phyloP scores from a whole-genome alignment of 2,888 invertebrate species.

The Mycalesis mineus region DNA sequence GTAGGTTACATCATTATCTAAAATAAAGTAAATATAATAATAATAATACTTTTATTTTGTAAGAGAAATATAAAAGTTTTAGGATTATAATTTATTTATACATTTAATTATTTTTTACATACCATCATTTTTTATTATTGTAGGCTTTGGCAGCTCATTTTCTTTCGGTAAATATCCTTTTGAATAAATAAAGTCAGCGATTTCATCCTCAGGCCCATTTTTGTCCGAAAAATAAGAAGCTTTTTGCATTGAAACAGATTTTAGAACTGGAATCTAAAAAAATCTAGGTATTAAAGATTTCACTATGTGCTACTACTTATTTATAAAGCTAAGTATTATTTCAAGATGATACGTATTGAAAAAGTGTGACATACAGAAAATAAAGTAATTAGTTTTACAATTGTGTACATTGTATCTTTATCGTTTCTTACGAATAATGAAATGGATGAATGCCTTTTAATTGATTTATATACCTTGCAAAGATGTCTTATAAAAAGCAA shows the following conservation, averaged over 20 bases:
- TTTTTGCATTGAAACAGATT: constrained; percentile 39
- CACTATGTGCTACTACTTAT: too few relatives aligned
- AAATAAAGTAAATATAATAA: constrained; percentile 25
- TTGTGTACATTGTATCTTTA: constrained; percentile 5
- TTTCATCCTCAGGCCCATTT: constrained; percentile 43
- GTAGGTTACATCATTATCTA: constrained; percentile 56
- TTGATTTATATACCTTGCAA: constrained; percentile 31
- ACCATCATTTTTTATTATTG: constrained; percentile 49
- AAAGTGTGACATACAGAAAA: constrained; percentile 9
- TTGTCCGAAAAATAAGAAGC: constrained; percentile 36
- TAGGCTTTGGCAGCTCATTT: constrained; percentile 46
- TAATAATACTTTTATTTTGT: too few relatives aligned
- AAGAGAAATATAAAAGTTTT: too few relatives aligned
- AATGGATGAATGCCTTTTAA: constrained; percentile 46
- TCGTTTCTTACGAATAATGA: constrained; percentile 38
- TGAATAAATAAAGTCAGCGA: constrained; percentile 47
- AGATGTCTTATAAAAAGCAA: constrained; percentile 46
- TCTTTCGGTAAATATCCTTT: constrained; percentile 57
- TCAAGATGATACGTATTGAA: background rate
- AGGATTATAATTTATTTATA: too few relatives aligned
- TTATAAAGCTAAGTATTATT: background rate
- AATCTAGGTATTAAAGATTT: too few relatives aligned
- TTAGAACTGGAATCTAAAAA: constrained; percentile 38
- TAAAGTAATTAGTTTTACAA: constrained; percentile 7
- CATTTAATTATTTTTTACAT: constrained; percentile 26